Evolutionary conservation across 2,113 vertebrate species (phyloP), one percentile per base, ranked within the genome.

Genomic region (Rhinoderma darwinii): DNA sequence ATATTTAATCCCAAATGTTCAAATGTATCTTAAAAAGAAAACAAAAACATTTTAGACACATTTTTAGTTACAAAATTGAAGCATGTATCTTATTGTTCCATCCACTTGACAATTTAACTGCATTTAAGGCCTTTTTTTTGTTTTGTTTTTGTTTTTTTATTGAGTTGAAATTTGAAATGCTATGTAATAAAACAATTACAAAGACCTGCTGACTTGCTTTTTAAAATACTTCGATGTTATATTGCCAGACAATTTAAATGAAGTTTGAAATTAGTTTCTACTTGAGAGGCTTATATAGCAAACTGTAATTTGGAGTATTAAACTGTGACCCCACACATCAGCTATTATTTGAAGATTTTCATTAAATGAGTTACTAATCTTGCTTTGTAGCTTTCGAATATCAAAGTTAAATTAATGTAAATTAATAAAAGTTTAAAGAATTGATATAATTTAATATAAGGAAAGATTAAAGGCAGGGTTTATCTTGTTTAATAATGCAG

Each of bases 231-330:
- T 81, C 63, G 44, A 51, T 20, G 32, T 77, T 77, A 51, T 22
- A 56, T 63, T 63, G 77, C 54, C 56, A 81, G 78, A 63, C 78
- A 81, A 63, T 66, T 41, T 63, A 20, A 63, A 82, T 82, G 39
- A 82, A 82, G 15, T 41, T 66, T 63, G 39, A 82, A 82, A 82
- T 82, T 66, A 66, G 59, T 44, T 82, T 82, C n/a, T 66, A 63
- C 59, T 82, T 61, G 56, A 82, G 79, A 66, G 79, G 79, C 59
- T 82, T 82, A 66, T n/a, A 44, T 30, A 18, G 59, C 56, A 63
- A 44, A 30, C 22, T 82, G 30, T 22, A 18, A 43, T 63, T 81
- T 30, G 6, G 7, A 43, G 39, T 82, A 82, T 30, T 43, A 82
- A 82, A 82, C 66, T 82, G 37, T 43, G 79, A 82, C 79, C 79